phyloP scores from a whole-genome alignment of 2,888 invertebrate genomes.

The Lithophane socia region DNA sequence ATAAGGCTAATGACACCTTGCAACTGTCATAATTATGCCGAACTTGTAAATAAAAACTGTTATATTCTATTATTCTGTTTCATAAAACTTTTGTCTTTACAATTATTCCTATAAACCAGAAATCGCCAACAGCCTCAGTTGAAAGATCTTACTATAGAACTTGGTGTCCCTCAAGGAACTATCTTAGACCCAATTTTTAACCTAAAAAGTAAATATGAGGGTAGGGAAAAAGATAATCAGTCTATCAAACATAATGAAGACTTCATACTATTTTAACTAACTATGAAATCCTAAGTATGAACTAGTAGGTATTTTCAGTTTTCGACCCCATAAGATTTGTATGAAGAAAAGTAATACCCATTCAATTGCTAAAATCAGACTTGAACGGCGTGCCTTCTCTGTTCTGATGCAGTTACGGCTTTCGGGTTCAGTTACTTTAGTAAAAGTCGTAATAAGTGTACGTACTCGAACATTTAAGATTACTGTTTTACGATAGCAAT shows the following conservation, averaged over 20 bases:
- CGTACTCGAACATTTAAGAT: conserved; percentile 42
- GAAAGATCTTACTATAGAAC: background rate
- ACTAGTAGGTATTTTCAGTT: background rate
- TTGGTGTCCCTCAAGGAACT: conserved; percentile 37
- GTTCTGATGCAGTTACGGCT: conserved; percentile 6
- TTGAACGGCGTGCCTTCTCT: background rate
- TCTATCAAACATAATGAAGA: background rate
- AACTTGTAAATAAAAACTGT: background rate
- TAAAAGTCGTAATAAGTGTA: conserved; percentile 26
- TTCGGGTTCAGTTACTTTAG: background rate
- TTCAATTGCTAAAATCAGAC: background rate
- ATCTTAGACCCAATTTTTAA: conserved; percentile 29
- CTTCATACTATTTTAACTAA: background rate
- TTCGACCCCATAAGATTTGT: background rate
- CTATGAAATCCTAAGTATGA: background rate
- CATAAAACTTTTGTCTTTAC: background rate
- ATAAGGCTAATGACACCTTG: conserved; percentile 26
- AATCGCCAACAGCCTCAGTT: too few relatives aligned
- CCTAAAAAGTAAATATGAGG: background rate
- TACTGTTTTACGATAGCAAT: conserved; percentile 48
- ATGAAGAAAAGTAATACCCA: background rate
- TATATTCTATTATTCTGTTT: background rate
- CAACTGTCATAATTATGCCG: background rate
- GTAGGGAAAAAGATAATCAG: background rate
- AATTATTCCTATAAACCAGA: background rate